Conservation (phyloP, 1,140 invertebrate genomes). For the Halyomorpha halys region DNA sequence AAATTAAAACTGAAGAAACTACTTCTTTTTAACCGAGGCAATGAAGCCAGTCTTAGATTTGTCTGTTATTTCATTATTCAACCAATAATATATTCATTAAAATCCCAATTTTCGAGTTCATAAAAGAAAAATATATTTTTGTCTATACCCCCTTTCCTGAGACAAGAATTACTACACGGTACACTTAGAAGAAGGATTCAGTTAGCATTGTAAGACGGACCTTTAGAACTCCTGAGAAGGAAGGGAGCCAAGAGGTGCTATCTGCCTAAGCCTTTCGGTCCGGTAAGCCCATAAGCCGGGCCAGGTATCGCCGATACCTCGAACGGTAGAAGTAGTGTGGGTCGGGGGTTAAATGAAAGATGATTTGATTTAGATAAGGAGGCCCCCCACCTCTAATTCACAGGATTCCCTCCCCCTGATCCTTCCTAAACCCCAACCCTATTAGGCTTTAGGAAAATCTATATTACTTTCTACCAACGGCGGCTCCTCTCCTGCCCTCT, state of each 20-base stretch:
- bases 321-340: constrained; percentile 6
- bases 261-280: neutral
- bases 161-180: too few species aligned
- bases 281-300: neutral
- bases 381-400: constrained; percentile 9
- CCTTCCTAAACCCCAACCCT: constrained; percentile 13
- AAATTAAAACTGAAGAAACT: too few species aligned
- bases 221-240: neutral
- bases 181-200: too few species aligned
- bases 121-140: too few species aligned
- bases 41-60: too few species aligned
- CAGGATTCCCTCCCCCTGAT: neutral
- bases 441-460: constrained; percentile 17
- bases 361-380: constrained; percentile 18
- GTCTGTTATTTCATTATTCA: too few species aligned
- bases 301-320: neutral
- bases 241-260: neutral
- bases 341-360: constrained; percentile 11
- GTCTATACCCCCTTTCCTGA: too few species aligned
- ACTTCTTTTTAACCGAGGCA: too few species aligned
- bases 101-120: too few species aligned
- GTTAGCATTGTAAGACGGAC: too few species aligned
- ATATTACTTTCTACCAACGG: constrained; percentile 13
- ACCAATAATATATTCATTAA: too few species aligned
- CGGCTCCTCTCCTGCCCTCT: neutral